Evolutionary conservation across 2,797 vertebrate genomes (phyloP).

Genomic region (Melanotaenia trifasciata): DNA sequence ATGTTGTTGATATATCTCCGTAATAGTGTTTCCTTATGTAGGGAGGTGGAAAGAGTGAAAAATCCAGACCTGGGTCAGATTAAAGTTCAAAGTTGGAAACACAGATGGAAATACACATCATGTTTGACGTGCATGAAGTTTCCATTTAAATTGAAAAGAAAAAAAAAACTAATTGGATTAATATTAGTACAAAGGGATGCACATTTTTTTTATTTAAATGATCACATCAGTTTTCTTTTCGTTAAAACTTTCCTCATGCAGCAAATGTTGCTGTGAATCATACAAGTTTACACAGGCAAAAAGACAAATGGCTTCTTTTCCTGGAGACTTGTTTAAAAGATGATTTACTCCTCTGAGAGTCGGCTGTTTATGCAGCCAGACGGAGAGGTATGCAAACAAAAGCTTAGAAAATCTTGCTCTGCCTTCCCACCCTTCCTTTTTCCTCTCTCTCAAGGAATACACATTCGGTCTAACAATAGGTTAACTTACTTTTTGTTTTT

Average conservation of each 20-base stretch:
- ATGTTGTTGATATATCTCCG: conserved; percentile 22
- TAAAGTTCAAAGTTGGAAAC: conserved; percentile 44
- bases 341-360: conserved; percentile 63
- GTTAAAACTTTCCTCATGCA: background rate
- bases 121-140: conserved; percentile 31
- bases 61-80: conserved; percentile 21
- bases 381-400: conserved; percentile 74
- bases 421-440: conserved; percentile 70
- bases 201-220: background rate
- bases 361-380: conserved; percentile 65
- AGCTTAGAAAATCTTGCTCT: conserved; percentile 63
- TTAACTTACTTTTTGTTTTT: conserved; percentile 26
- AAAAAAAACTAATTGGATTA: background rate
- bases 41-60: conserved; percentile 41
- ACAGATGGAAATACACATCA: conserved; percentile 29
- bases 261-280: background rate
- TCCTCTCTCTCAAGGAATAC: conserved; percentile 63
- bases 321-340: conserved; percentile 46
- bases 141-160: conserved; percentile 13
- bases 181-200: background rate
- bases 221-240: background rate
- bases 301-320: conserved; percentile 23
- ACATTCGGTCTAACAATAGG: conserved; percentile 55
- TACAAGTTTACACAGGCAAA: background rate
- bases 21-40: conserved; percentile 9